phyloP scores from a whole-genome alignment of 92 coral and sea anemone species.

The Epizoanthus rinbou region DNA sequence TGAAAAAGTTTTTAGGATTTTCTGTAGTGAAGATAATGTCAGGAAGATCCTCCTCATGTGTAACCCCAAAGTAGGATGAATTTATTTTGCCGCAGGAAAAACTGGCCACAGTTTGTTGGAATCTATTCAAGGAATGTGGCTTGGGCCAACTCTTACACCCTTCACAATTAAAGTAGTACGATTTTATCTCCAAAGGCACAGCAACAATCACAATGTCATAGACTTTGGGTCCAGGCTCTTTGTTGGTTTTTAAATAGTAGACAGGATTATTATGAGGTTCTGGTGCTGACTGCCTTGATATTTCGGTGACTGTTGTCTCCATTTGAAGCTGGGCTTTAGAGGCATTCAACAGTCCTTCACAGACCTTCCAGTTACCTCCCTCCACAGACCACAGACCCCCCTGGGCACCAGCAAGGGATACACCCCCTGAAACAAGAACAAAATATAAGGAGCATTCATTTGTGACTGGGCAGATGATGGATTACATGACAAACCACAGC shows the following conservation, averaged over 20 bases:
- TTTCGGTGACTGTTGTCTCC: slow-evolving; percentile 66
- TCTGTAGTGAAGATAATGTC: slow-evolving; percentile 80
- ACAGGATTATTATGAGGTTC: slow-evolving; percentile 31
- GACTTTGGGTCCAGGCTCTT: slow-evolving; percentile 32
- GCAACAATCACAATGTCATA: slow-evolving; percentile 96
- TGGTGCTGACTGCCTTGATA: slow-evolving; percentile 47
- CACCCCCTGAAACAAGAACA: slow-evolving; percentile 67
- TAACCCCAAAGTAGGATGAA: slow-evolving; percentile 65
- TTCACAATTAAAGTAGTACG: slow-evolving; percentile 69
- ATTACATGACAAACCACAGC: background rate
- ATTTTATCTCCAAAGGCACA: slow-evolving; percentile 66
- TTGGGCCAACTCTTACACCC: slow-evolving; percentile 87
- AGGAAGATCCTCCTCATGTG: slow-evolving; percentile 58
- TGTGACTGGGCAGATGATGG: background rate
- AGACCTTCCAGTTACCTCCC: slow-evolving; percentile 94
- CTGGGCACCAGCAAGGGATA: slow-evolving; percentile 89
- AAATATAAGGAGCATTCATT: background rate
- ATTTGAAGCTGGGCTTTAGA: slow-evolving; percentile 73
- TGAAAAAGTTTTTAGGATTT: slow-evolving; percentile 80
- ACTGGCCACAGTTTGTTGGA: slow-evolving; percentile 93
- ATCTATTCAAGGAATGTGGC: slow-evolving; percentile 57
- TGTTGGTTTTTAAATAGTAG: slow-evolving; percentile 63
- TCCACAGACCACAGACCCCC: slow-evolving; percentile 94
- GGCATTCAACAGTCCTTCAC: slow-evolving; percentile 75
- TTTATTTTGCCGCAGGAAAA: slow-evolving; percentile 74